phyloP scores from a whole-genome alignment of 2,113 vertebrate genomes.

The Delphinus delphis region DNA sequence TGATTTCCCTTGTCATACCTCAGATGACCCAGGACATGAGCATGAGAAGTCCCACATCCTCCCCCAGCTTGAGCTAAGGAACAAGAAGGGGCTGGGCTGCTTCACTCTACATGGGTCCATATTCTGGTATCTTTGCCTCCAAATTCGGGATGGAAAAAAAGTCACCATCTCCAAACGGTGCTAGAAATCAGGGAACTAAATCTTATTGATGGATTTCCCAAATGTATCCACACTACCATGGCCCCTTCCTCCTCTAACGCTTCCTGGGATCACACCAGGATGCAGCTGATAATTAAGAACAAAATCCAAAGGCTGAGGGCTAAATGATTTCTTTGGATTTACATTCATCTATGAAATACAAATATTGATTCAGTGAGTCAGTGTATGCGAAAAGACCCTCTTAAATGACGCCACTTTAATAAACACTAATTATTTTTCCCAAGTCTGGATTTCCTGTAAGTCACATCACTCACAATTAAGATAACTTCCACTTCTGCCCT shows the following conservation, averaged over 20 bases:
- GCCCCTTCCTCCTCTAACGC: not conserved
- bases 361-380: not conserved
- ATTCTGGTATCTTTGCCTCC: not conserved
- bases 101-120: not conserved
- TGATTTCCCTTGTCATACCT: not conserved
- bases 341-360: not conserved
- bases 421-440: not conserved
- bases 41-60: not conserved
- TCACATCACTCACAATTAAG: not conserved
- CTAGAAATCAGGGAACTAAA: not conserved
- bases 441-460: not conserved
- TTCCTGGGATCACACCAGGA: not conserved
- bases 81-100: not conserved
- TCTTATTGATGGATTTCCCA: not conserved
- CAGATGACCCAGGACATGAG: not conserved
- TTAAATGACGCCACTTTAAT: not conserved
- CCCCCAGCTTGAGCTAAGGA: not conserved
- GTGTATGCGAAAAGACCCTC: not conserved
- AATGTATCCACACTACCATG: not conserved
- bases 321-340: slow-evolving; percentile 8
- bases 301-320: not conserved
- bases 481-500: not conserved
- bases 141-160: not conserved
- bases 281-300: not conserved
- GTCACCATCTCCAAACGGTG: not conserved